Conservation (phyloP, 2,888 invertebrate species). For the Congeria kusceri region DNA sequence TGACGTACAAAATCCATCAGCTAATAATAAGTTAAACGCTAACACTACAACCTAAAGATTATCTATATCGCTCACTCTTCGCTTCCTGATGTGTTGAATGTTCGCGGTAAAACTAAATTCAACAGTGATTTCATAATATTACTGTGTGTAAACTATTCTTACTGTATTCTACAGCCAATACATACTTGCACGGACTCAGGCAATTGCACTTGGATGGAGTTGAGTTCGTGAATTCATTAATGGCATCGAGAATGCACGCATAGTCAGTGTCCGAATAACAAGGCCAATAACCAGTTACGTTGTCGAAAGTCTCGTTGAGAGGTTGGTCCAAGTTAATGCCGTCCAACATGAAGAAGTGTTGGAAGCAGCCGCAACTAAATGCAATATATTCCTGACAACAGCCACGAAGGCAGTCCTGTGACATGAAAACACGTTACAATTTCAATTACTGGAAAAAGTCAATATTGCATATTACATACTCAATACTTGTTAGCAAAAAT, state of each 20-base stretch:
- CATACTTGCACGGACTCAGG: conserved; percentile 22
- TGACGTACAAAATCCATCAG: no score
- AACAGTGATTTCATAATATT: no score
- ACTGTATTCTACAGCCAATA: background rate
- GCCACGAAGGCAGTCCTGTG: conserved; percentile 7
- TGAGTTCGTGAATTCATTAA: background rate
- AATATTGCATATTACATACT: no score
- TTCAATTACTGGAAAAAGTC: no score
- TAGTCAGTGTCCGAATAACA: conserved; percentile 21
- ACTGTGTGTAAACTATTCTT: no score
- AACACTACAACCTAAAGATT: no score
- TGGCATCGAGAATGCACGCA: background rate
- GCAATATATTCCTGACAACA: conserved; percentile 8
- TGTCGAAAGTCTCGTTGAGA: conserved; percentile 17
- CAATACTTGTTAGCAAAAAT: no score
- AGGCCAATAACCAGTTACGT: background rate
- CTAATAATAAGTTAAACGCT: no score
- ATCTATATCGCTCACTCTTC: no score
- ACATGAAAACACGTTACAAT: no score
- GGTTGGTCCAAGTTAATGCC: background rate
- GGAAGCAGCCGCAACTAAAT: conserved; percentile 10
- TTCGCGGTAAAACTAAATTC: no score
- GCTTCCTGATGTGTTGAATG: no score
- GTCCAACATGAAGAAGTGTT: conserved; percentile 11
- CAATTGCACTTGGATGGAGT: conserved; percentile 4